phyloP scores from a whole-genome alignment of 1,140 invertebrate genomes.

The Archegozetes longisetosus region DNA sequence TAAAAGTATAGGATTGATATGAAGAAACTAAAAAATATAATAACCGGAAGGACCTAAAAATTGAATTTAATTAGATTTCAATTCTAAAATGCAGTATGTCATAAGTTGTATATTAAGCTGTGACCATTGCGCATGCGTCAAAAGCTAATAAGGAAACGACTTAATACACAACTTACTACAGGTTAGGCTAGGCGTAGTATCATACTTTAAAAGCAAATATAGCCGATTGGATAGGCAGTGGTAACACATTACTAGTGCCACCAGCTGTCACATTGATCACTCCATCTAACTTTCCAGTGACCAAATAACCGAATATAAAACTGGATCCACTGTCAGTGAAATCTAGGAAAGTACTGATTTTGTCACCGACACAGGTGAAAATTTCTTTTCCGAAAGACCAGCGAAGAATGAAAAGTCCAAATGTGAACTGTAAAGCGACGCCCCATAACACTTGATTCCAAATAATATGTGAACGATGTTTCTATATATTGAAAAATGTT shows the following conservation, averaged over 20 bases:
- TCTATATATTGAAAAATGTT: conserved; percentile 1
- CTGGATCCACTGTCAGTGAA: conserved; percentile 56
- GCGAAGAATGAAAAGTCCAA: conserved; percentile 69
- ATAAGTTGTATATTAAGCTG: no score
- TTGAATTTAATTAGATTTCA: no score
- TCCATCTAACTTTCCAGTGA: conserved; percentile 30
- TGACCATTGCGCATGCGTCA: no score
- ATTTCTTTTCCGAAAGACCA: conserved; percentile 57
- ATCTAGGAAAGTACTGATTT: conserved; percentile 52
- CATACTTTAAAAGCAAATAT: conserved; percentile 66
- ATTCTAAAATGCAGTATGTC: no score
- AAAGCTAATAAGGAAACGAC: no score
- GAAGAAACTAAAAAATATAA: conserved; percentile 78
- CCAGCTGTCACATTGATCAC: not conserved
- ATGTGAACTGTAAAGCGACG: conserved; percentile 61
- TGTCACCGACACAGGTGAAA: conserved; percentile 58
- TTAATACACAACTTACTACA: not conserved
- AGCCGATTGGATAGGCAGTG: conserved; percentile 18
- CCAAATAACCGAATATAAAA: conserved; percentile 69
- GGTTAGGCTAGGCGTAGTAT: conserved; percentile 18
- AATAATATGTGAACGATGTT: conserved; percentile 35
- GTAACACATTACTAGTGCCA: conserved; percentile 12
- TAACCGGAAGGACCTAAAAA: conserved; percentile 56
- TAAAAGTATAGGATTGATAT: conserved; percentile 73
- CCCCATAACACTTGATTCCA: conserved; percentile 67